Conservation (phyloP, 2,797 vertebrate species). For the Poecile montanus region DNA sequence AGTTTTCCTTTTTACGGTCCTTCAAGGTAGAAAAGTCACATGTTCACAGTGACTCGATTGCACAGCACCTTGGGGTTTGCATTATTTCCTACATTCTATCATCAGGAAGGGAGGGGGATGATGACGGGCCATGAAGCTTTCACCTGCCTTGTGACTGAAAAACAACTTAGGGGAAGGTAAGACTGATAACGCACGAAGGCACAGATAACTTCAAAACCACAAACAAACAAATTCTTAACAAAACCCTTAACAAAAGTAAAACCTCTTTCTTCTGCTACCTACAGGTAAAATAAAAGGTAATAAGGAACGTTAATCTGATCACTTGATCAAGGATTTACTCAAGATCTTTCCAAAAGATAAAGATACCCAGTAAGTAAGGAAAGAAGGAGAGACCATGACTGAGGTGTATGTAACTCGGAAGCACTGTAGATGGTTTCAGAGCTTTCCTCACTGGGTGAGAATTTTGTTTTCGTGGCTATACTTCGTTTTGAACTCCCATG, state of each 20-base stretch:
- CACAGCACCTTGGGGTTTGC: not conserved
- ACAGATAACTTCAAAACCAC: not conserved
- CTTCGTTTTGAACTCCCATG: not conserved
- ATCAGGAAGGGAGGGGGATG: rapidly evolving
- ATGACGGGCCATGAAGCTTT: not conserved
- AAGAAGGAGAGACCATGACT: not conserved
- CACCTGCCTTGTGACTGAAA: not conserved
- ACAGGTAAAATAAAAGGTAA: not conserved
- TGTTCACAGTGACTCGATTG: not conserved
- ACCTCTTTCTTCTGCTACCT: not conserved
- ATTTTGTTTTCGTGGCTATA: not conserved
- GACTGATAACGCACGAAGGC: not conserved
- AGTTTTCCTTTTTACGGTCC: not conserved
- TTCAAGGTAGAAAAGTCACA: not conserved
- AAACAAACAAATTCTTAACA: too few relatives aligned
- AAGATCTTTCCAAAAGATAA: not conserved
- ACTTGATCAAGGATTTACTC: not conserved
- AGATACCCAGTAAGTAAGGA: not conserved
- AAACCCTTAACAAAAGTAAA: not conserved
- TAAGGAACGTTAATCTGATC: not conserved
- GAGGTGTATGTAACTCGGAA: not conserved
- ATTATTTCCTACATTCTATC: not conserved
- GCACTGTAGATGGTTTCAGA: not conserved
- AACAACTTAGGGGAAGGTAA: not conserved
- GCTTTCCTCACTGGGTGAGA: rapidly evolving